phyloP scores from a whole-genome alignment of 2,113 vertebrate species.

The Phaethon lepturus region DNA sequence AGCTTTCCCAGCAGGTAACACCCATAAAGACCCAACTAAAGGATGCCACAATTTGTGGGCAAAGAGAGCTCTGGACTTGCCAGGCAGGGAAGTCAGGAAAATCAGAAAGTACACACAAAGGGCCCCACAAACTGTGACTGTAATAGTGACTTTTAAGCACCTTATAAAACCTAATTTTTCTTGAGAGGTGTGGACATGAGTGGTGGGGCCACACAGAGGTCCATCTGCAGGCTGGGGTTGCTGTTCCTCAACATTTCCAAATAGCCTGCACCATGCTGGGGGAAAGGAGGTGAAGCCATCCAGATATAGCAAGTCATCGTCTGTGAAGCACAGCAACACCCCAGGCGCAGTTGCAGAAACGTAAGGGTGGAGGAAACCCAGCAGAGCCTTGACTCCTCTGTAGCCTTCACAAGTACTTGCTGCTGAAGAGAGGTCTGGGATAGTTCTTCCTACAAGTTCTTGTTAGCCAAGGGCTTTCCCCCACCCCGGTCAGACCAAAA shows the following conservation, averaged over 20 bases:
- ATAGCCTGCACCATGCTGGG: not conserved
- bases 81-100: not conserved
- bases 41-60: not conserved
- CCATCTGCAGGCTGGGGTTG: not conserved
- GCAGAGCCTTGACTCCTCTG: not conserved
- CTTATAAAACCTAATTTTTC: not conserved
- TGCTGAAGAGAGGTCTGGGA: not conserved
- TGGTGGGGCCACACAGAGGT: not conserved
- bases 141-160: not conserved
- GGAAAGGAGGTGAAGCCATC: not conserved
- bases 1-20: not conserved
- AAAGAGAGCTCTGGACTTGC: not conserved
- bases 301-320: not conserved
- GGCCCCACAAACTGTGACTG: not conserved
- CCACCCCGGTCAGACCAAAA: not conserved
- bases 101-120: not conserved
- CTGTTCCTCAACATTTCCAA: not conserved
- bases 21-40: not conserved
- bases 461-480: not conserved
- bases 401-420: not conserved
- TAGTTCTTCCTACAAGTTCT: not conserved
- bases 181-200: fast-evolving
- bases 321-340: not conserved
- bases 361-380: not conserved
- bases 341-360: not conserved